Evolutionary conservation across 2,888 invertebrate species (phyloP).

Genomic region (Drosophila villosipedis): DNA sequence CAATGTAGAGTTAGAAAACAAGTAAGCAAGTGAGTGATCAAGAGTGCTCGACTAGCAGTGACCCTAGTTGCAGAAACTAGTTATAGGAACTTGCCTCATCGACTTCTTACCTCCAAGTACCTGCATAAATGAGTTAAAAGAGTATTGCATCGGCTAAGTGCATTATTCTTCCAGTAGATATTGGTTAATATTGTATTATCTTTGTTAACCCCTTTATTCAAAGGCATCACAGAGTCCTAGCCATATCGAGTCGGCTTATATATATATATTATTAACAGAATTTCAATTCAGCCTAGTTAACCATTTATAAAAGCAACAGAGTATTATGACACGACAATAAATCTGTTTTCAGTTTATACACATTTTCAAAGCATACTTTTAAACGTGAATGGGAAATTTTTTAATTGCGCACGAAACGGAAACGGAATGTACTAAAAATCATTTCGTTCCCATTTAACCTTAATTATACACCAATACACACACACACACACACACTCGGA

Average conservation of each 20-base stretch:
- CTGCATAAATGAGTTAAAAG: too few species aligned
- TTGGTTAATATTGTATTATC: background rate
- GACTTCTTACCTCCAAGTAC: background rate
- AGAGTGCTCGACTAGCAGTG: background rate
- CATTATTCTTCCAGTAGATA: background rate
- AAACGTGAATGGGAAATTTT: slow-evolving; percentile 24
- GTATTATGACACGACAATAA: background rate
- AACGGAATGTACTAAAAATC: slow-evolving; percentile 32
- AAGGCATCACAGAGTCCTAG: background rate
- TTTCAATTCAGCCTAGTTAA: background rate
- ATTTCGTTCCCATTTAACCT: slow-evolving; percentile 52
- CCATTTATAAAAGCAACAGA: background rate
- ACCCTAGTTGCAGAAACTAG: background rate
- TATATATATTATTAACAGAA: background rate
- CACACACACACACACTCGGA: background rate
- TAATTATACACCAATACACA: slow-evolving; percentile 38
- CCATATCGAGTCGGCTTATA: too few species aligned
- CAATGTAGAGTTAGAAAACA: slow-evolving; percentile 20
- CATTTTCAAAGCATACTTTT: slow-evolving; percentile 32
- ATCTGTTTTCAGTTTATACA: slow-evolving; percentile 4
- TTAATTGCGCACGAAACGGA: slow-evolving; percentile 33
- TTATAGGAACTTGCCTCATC: background rate
- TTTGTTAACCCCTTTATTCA: background rate
- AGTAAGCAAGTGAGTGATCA: background rate
- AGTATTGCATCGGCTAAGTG: background rate